These are phyloP conservation scores for Conus ventricosus DNA, from an alignment of 1,140 invertebrate species.

Conservation along the genomic window DNA sequence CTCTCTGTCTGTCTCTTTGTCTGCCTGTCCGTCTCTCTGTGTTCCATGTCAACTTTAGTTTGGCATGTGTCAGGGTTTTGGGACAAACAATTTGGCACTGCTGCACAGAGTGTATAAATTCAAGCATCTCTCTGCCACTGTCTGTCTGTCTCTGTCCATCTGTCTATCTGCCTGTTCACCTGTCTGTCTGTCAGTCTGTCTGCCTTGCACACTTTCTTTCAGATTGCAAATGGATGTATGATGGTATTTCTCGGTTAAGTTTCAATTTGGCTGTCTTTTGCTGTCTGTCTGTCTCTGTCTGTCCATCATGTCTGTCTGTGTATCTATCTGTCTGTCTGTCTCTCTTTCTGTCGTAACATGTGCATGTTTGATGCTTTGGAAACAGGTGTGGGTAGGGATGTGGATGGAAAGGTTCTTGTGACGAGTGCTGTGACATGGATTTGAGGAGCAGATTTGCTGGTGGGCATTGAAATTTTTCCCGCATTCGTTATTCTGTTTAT, in stretches of 20 bases:
- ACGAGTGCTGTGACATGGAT: too few relatives aligned
- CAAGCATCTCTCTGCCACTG: neutral
- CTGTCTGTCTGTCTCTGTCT: conserved; percentile 19
- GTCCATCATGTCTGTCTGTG: conserved; percentile 5
- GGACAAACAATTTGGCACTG: too few relatives aligned
- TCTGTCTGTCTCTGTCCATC: neutral
- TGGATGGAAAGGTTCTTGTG: too few relatives aligned
- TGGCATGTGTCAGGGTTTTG: too few relatives aligned
- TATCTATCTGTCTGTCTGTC: conserved; percentile 18
- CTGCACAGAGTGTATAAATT: too few relatives aligned
- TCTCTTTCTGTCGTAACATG: neutral
- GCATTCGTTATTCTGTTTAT: neutral
- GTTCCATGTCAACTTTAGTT: too few relatives aligned
- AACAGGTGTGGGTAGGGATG: too few relatives aligned
- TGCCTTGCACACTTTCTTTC: neutral
- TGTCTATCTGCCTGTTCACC: neutral
- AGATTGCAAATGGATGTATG: neutral
- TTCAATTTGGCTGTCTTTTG: neutral
- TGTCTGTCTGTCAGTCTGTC: too few relatives aligned
- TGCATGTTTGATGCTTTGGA: too few relatives aligned
- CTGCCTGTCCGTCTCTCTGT: neutral
- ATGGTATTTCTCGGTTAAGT: neutral
- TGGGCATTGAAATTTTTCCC: too few relatives aligned
- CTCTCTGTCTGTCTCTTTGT: neutral
- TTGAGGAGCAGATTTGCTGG: too few relatives aligned